These are phyloP conservation scores for Knipowitschia caucasica DNA, from an alignment of 2,797 vertebrate genomes.

Conservation along the genomic window DNA sequence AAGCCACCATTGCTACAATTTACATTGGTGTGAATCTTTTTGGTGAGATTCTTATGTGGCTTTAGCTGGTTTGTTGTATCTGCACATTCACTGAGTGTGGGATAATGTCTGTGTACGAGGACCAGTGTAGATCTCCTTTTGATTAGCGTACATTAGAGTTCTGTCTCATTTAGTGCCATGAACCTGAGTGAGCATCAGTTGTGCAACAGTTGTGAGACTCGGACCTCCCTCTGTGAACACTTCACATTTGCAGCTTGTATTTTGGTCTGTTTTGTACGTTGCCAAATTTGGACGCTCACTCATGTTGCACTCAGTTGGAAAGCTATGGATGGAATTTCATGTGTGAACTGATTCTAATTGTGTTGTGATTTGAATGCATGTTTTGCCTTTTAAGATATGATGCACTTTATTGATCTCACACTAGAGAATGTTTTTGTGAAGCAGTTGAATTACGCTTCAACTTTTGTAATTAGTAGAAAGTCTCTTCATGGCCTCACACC, in stretches of 20 bases:
- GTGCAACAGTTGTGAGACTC: conserved; percentile 19
- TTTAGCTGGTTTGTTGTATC: conserved; percentile 21
- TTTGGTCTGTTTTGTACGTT: neutral
- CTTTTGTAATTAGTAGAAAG: too few species aligned
- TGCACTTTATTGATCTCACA: too few species aligned
- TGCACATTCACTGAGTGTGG: conserved; percentile 6
- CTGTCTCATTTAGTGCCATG: conserved; percentile 36
- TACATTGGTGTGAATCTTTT: conserved; percentile 53
- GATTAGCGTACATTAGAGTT: conserved; percentile 49
- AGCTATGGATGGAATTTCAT: neutral
- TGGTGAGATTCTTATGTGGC: conserved; percentile 52
- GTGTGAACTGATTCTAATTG: too few species aligned
- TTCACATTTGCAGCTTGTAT: neutral
- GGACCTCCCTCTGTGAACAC: neutral
- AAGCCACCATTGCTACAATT: conserved; percentile 28
- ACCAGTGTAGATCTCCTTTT: conserved; percentile 52
- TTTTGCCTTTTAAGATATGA: too few species aligned
- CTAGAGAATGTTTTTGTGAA: too few species aligned
- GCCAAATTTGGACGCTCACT: neutral
- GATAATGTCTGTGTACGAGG: conserved; percentile 39
- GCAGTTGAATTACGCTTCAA: too few species aligned
- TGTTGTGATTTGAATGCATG: too few species aligned
- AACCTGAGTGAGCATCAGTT: conserved; percentile 53
- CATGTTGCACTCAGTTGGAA: neutral
- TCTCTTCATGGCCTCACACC: too few species aligned